Base-by-base conservation (phyloP, 1,140 invertebrate species). In the Scaptomyza graminum region DNA sequence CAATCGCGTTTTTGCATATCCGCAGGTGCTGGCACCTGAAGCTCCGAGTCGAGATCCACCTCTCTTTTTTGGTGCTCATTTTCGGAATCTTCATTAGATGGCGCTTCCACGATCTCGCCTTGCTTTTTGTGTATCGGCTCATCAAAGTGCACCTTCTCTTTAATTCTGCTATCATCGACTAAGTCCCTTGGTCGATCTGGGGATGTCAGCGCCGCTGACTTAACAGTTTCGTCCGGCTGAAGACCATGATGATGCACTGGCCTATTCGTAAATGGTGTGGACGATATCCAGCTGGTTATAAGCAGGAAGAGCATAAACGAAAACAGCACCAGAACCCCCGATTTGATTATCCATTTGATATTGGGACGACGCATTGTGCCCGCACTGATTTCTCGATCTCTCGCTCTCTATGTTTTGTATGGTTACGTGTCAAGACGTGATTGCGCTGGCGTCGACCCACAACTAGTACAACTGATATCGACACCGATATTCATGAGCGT, bases 1-100 rank as follows among this genome's bases (percentile, higher is more conserved):
- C 97, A 98, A 85, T 98, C 97, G 59, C 80, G 89, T 44, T 80
- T 91, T 0, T 68, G 95, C 5, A 9, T 18, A 12, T 64, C 56
- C 94, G 93, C 94, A 95, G 83, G 93, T 0, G 66, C 25, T 4
- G 64, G 67, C 13, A 88, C 13, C 12, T 88, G 83, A 0, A 57
- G 28, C 31, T 57, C 16, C 0, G 50, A 22, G 8, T 65, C 16
- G 28, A 52, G 49, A 31, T 72, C 57, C 11, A 54, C 22, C 11
- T 56, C 22, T 1, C 31, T 11, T 12, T 57, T 51, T 1, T 69
- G 55, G 2, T 39, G 49, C 4, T 31, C 59, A n/a, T 28, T 11
- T 8, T 64, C 76, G 31, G 5, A 18, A 37, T 43, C 28, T 11
- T 67, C 43, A 8, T 46, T 57, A 2, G 13, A 25, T 31, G 5